A percentile compares a stretch with the other conserved stretches of the same genome.
phyloP scores from a whole-genome alignment of 2,113 vertebrate species.

The Heterochromis multidens region DNA sequence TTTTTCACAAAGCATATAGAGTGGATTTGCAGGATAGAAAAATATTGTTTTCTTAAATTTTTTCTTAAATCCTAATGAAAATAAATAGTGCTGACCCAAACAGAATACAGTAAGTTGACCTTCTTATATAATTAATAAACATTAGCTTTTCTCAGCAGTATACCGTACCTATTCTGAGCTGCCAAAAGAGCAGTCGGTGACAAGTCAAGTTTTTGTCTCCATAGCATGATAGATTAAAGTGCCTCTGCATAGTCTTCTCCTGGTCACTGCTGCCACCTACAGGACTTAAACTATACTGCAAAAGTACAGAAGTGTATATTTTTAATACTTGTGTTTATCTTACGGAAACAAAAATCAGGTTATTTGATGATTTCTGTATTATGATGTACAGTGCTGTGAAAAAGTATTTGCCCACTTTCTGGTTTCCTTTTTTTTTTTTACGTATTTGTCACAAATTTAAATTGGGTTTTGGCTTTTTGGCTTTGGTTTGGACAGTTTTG shows the following conservation, averaged over 20 bases:
- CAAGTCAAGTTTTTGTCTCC: neutral
- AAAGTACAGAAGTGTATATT: neutral
- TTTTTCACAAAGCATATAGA: neutral
- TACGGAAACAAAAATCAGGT: neutral
- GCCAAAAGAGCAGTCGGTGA: neutral
- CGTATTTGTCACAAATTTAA: no score
- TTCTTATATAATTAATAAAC: neutral
- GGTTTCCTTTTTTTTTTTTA: no score
- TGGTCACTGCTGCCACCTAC: constrained; percentile 50
- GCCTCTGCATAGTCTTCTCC: neutral
- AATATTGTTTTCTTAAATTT: neutral
- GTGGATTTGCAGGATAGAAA: neutral
- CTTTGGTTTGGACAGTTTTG: no score
- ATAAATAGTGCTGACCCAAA: neutral
- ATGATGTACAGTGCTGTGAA: neutral
- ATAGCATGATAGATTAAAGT: neutral
- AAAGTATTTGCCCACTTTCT: no score
- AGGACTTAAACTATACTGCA: constrained; percentile 3
- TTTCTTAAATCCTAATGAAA: neutral
- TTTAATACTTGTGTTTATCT: neutral
- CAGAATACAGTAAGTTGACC: neutral
- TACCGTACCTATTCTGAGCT: neutral
- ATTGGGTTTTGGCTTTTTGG: no score
- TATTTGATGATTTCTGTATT: neutral
- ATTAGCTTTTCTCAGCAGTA: neutral